phyloP scores from a whole-genome alignment of 2,113 vertebrate species.

The Callaeas wilsoni region DNA sequence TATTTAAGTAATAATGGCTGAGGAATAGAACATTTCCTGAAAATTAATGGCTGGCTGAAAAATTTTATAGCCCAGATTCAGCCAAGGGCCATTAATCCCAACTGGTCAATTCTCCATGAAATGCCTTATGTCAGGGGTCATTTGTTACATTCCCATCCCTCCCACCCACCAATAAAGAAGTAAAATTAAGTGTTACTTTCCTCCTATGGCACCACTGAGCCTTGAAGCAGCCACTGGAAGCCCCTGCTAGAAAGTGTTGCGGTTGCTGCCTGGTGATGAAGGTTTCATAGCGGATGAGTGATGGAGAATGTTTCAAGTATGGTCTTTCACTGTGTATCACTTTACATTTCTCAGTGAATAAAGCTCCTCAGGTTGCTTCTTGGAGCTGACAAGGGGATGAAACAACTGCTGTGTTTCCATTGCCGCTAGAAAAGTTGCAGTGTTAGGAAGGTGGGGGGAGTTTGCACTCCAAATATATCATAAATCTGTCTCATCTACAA shows the following conservation, averaged over 20 bases:
- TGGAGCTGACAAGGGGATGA: not conserved
- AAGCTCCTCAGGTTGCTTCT: not conserved
- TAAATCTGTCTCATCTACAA: not conserved
- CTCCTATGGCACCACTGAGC: not conserved
- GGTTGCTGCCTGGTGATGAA: not conserved
- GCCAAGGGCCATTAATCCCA: conserved; percentile 51
- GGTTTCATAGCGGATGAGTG: not conserved
- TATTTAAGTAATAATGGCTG: conserved; percentile 58
- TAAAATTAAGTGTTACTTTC: conserved; percentile 24
- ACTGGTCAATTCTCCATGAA: conserved; percentile 61
- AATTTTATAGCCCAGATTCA: conserved; percentile 36
- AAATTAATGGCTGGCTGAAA: conserved; percentile 55
- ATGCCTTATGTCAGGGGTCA: conserved; percentile 45
- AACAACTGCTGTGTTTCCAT: not conserved
- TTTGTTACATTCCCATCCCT: conserved; percentile 22
- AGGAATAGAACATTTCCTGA: conserved; percentile 27
- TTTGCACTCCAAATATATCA: not conserved
- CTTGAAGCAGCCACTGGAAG: not conserved
- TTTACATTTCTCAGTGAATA: not conserved
- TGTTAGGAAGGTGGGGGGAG: not conserved
- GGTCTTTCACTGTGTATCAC: not conserved
- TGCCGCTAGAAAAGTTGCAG: not conserved
- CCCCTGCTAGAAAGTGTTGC: not conserved
- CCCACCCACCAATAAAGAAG: conserved; percentile 27
- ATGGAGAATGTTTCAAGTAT: not conserved